These are phyloP conservation scores for Drosophila virilis DNA, from an alignment of 1,140 invertebrate genomes.

Conservation along the genomic window DNA sequence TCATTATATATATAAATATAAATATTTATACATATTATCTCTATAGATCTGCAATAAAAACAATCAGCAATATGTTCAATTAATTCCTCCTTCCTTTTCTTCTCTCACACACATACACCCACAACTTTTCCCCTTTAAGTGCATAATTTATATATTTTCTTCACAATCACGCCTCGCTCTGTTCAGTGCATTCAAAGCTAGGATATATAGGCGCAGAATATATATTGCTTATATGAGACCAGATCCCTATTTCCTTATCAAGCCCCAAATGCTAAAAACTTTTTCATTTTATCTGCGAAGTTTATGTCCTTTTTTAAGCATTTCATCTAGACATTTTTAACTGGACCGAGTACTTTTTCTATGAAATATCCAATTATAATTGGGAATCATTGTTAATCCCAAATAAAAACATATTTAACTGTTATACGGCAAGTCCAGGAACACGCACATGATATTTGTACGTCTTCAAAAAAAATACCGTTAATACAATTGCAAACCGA, in stretches of 20 bases:
- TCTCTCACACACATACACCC: neutral
- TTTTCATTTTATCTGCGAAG: conserved; percentile 40
- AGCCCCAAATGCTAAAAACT: conserved; percentile 1
- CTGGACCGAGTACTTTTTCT: conserved; percentile 1
- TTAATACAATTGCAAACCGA: too few species aligned
- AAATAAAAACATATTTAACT: neutral
- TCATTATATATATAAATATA: neutral
- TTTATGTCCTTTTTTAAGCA: conserved; percentile 20
- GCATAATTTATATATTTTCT: conserved; percentile 28
- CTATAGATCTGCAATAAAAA: conserved; percentile 4
- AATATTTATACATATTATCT: neutral
- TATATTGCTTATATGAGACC: conserved; percentile 6
- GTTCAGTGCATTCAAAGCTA: conserved; percentile 67
- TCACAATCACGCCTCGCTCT: conserved; percentile 44
- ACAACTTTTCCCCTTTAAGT: conserved; percentile 3
- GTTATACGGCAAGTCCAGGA: neutral
- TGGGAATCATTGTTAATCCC: neutral
- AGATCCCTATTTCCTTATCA: conserved; percentile 20
- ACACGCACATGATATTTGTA: too few species aligned
- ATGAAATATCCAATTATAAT: neutral
- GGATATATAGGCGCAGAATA: conserved; percentile 46
- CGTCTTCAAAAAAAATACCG: too few species aligned
- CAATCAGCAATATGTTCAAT: conserved; percentile 10
- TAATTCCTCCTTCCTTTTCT: neutral
- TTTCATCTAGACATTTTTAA: neutral